Evolutionary conservation across 1,140 invertebrate genomes (phyloP), one percentile per base, ranked within the genome.

Genomic region (Doryteuthis pealeii): DNA sequence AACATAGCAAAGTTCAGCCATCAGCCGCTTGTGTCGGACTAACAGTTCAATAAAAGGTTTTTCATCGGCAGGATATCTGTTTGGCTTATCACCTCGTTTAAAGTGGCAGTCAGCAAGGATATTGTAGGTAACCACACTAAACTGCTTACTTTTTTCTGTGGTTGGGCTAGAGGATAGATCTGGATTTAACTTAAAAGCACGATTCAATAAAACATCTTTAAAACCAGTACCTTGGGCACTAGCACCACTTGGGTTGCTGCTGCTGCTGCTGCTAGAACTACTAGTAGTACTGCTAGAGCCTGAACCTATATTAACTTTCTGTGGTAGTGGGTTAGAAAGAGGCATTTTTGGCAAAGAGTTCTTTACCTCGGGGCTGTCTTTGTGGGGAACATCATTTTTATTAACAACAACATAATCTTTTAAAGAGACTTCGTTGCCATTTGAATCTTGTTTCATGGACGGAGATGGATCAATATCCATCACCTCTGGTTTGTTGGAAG

Each of bases 51-150:
- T 72, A 70, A 77, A 82, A 74, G 85, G 76, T 2, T 74, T 65
- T 33, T 80, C 73, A 26, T 84, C 84, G 73, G 82, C 86, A 67
- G 77, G 81, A 79, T 88, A 88, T 72, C 85, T 82, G 67, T 78
- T 71, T 69, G 77, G 80, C 18, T 43, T 70, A 4, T 5, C n/a
- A 26, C 26, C 43, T 69, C 70, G 71, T 22, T 75, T 73, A 66
- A 82, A 68, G 73, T 85, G 82, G 76, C 85, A 88, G 49, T 87
- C 85, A 28, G 87, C 87, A 69, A 88, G 77, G 54, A 88, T 84
- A 73, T 88, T 88, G 74, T 88, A 88, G 71, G 79, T 83, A 35
- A 83, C 84, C 12, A 87, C 71, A 71, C 79, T 82, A 78, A 87
- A 88, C 28, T 80, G 77, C 69, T 81, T 79, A 12, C 75, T 70